Evolutionary conservation across 1,140 invertebrate species (phyloP), one percentile per base, ranked within the genome.

Genomic region (Physella acuta): DNA sequence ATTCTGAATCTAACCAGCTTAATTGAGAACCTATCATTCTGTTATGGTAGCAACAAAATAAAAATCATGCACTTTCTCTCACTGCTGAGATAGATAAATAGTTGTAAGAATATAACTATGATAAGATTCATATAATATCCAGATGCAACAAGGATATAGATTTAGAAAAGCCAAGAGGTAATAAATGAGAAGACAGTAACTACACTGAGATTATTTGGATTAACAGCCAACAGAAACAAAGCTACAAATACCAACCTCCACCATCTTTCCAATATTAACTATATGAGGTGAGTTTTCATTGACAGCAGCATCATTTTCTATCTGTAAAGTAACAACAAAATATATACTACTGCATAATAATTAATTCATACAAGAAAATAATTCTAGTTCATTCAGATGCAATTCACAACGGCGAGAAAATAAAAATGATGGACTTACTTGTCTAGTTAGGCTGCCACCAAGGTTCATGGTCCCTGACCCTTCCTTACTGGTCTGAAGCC

Each of bases 401-500:
- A 56, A 56, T 11, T 16, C 14, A 56, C 14, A 56, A 8, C 11
- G 26, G 53, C 8, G 8, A 56, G 53, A 56, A 56, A 56, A 56
- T 16, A 28, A 28, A 56, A 56, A 56, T 26, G 26, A 49, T 49
- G 24, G 26, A 63, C 53, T 71, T 79, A 94, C 93, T 88, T 99
- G 97, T 88, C 97, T 90, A 0, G 97, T 99, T 14, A 99, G 88
- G 85, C 95, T 98, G 33, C 98, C 97, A 26, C 97, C 97, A 36
- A 99, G 87, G 85, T 98, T 99, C 95, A 99, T 99, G 16, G 94
- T 98, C 24, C 97, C 97, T 31, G 95, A 98, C 26, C 92, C 93
- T 77, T 92, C 90, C 81, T 98, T 97, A 80, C 96, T 97, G 0
- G 97, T 99, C 85, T 99, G 95, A 58, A 99, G 88, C 98, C 98